phyloP scores from a whole-genome alignment of 2,888 invertebrate species.

The Pemphredon lugubris region DNA sequence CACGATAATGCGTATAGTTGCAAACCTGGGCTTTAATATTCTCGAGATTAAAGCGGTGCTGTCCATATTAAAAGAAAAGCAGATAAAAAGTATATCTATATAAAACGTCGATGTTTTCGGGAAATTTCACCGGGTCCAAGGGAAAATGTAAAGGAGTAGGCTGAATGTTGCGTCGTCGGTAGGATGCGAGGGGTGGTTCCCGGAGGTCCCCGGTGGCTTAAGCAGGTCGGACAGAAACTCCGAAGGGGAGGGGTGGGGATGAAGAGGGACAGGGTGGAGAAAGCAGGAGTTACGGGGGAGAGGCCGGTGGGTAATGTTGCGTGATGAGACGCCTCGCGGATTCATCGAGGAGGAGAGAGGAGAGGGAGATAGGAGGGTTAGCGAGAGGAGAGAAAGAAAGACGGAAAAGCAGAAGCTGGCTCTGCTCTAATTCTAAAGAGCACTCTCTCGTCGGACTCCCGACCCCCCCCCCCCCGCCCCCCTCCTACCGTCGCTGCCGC shows the following conservation, averaged over 20 bases:
- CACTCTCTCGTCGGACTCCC: constrained; percentile 72
- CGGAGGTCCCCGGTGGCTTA: constrained; percentile 47
- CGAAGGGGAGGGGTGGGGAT: constrained; percentile 31
- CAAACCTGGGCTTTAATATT: constrained; percentile 30
- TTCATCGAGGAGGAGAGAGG: constrained; percentile 72
- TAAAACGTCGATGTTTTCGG: constrained; percentile 47
- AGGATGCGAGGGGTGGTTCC: constrained; percentile 70
- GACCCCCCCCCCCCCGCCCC: constrained; percentile 36
- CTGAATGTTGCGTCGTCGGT: constrained; percentile 77
- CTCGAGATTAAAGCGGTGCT: constrained; percentile 24
- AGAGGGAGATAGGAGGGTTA: constrained; percentile 27
- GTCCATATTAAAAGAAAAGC: not conserved
- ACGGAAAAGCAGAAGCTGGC: constrained; percentile 56
- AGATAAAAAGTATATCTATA: constrained; percentile 22
- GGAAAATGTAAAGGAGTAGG: constrained; percentile 73
- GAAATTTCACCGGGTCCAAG: constrained; percentile 61
- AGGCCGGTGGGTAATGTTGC: constrained; percentile 78
- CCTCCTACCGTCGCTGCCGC: too few species aligned
- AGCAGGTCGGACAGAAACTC: constrained; percentile 44
- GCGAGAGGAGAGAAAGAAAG: constrained; percentile 38
- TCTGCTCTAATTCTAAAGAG: constrained; percentile 76
- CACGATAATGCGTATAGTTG: too few species aligned
- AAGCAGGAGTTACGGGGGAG: constrained; percentile 58
- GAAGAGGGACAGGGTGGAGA: constrained; percentile 23
- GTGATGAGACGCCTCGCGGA: constrained; percentile 80